Evolutionary conservation across 2,797 vertebrate species (phyloP).

Genomic region (Delichon dasypus): DNA sequence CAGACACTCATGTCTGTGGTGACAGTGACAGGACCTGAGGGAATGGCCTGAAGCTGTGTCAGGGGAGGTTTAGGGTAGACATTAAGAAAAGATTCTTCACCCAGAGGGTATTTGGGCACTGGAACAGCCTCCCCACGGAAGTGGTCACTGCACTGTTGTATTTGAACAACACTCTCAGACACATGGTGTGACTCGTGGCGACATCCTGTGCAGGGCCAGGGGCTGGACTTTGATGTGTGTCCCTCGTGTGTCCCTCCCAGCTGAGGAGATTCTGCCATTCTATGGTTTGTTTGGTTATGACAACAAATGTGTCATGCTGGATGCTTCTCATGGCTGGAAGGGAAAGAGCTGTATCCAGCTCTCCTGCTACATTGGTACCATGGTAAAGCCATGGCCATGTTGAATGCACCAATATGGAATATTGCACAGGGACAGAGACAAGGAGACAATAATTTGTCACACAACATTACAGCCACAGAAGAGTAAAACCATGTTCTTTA

Average conservation of each 20-base stretch:
- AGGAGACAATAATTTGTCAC: neutral
- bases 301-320: neutral
- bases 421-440: neutral
- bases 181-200: neutral
- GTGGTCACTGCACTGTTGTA: too few relatives aligned
- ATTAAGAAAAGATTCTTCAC: neutral
- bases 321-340: fast-evolving
- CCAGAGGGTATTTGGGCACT: fast-evolving
- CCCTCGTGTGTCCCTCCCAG: neutral
- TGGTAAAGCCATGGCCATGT: neutral
- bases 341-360: neutral
- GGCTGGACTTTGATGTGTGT: neutral
- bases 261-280: neutral
- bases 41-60: fast-evolving
- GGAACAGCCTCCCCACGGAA: neutral
- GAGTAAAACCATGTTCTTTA: neutral
- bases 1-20: neutral
- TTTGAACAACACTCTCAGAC: neutral
- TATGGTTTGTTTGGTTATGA: fast-evolving
- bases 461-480: neutral
- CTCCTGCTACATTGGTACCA: neutral
- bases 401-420: neutral
- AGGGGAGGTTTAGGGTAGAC: neutral
- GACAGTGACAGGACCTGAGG: neutral
- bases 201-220: neutral